Percentiles rank a stretch among this genome's conserved stretches.
Evolutionary conservation across 2,113 vertebrate species (phyloP).

Genomic region (Lasiurus borealis): DNA sequence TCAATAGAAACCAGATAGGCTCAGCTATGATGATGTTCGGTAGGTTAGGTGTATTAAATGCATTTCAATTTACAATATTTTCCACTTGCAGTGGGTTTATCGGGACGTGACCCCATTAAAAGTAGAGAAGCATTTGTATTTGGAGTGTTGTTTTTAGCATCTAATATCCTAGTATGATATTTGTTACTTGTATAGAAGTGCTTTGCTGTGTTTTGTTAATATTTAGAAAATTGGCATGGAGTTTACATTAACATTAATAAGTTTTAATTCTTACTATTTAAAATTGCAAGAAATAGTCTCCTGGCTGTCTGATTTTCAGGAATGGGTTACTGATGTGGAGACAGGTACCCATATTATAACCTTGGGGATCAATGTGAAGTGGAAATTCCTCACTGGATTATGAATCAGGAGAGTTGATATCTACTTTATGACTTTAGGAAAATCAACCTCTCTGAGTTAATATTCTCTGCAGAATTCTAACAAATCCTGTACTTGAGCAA

Average conservation of each 20-base stretch:
- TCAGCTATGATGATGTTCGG: neutral
- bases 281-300: neutral
- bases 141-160: neutral
- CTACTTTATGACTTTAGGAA: neutral
- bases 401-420: neutral
- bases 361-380: neutral
- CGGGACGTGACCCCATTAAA: neutral
- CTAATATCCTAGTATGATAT: neutral
- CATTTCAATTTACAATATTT: neutral
- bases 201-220: neutral
- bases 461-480: constrained; percentile 18
- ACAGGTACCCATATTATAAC: neutral
- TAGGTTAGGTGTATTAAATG: neutral
- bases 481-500: constrained; percentile 26
- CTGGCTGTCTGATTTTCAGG: constrained; percentile 9
- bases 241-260: neutral
- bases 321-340: neutral
- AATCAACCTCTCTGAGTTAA: neutral
- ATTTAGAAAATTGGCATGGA: neutral
- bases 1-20: neutral
- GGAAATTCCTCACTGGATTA: neutral
- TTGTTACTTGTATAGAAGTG: neutral
- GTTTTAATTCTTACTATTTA: neutral
- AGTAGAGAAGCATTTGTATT: neutral
- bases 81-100: neutral